phyloP scores from a whole-genome alignment of 2,797 vertebrate species.

The Lagorchestes hirsutus region DNA sequence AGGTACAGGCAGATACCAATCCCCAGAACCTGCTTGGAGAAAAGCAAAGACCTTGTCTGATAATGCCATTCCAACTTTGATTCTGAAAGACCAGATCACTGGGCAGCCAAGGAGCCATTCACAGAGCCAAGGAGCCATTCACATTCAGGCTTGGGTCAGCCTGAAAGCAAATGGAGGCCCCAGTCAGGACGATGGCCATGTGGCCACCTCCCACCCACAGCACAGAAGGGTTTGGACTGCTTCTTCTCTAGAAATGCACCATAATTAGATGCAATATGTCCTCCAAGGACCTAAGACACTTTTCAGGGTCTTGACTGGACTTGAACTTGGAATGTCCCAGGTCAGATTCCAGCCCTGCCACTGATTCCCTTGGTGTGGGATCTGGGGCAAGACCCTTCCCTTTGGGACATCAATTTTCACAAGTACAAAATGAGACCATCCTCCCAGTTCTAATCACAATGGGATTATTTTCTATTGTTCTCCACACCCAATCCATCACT shows the following conservation, averaged over 20 bases:
- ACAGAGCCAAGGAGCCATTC: background rate
- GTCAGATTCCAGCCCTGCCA: background rate
- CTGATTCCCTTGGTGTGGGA: background rate
- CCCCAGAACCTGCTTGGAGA: background rate
- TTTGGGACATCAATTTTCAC: background rate
- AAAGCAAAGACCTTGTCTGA: background rate
- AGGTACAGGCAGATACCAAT: background rate
- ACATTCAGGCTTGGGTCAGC: background rate
- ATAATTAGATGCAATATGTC: fast-evolving
- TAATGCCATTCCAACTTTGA: background rate
- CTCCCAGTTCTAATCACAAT: background rate
- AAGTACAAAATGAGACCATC: background rate
- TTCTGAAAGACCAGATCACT: too few relatives aligned
- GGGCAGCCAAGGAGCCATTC: background rate
- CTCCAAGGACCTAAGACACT: fast-evolving
- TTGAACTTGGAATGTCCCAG: background rate
- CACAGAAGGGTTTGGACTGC: background rate
- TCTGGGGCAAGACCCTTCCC: background rate
- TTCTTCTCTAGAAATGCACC: too few relatives aligned
- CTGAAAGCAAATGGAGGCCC: background rate
- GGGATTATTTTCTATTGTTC: background rate
- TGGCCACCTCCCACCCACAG: background rate
- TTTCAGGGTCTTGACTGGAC: background rate
- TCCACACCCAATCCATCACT: background rate
- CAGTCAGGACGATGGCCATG: background rate